A percentile compares a stretch with the other conserved stretches of the same genome.
phyloP scores from a whole-genome alignment of 1,140 invertebrate genomes.

The Acyrthosiphon pisum region DNA sequence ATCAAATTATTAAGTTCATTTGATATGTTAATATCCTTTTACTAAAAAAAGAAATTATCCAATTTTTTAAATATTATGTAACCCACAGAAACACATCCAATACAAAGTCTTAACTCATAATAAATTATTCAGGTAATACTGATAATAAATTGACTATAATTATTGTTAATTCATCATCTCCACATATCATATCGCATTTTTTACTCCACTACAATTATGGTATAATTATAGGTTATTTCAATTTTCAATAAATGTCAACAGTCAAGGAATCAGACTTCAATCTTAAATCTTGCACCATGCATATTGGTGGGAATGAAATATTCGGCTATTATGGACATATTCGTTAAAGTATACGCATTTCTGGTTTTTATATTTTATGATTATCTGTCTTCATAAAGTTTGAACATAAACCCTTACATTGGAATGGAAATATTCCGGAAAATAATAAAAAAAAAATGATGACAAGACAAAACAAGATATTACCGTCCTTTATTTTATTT shows the following conservation, averaged over 20 bases:
- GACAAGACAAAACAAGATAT: conserved; percentile 24
- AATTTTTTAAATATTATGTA: not conserved
- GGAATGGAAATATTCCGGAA: not conserved
- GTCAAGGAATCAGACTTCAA: no score
- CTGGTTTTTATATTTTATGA: not conserved
- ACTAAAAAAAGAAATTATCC: not conserved
- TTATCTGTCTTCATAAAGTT: not conserved
- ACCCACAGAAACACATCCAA: not conserved
- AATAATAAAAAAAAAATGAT: conserved; percentile 29
- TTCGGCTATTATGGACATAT: not conserved
- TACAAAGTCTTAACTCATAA: not conserved
- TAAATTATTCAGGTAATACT: not conserved
- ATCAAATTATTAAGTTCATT: not conserved
- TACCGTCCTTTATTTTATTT: conserved; percentile 23
- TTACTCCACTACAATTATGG: not conserved
- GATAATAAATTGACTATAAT: not conserved
- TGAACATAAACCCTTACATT: conserved; percentile 1
- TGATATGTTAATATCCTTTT: not conserved
- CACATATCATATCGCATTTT: not conserved
- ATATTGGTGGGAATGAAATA: not conserved
- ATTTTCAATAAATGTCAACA: no score
- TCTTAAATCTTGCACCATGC: not conserved
- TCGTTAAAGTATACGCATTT: not conserved
- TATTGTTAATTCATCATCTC: not conserved
- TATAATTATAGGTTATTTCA: not conserved